Conservation (phyloP, 2,797 vertebrate species). For the Characodon lateralis region DNA sequence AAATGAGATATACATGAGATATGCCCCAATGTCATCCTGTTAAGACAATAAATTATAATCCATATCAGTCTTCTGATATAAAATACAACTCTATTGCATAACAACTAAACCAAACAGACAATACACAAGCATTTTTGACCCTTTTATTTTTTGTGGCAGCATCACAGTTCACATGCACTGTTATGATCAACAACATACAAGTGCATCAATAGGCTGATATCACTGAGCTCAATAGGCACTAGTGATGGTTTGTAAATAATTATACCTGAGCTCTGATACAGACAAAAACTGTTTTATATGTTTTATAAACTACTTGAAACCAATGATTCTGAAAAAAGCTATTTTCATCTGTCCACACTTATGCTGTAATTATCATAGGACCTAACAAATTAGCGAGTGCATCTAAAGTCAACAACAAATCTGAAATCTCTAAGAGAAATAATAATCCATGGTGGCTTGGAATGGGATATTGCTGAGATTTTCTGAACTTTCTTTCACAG, state of each 20-base stretch:
- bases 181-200: conserved; percentile 48
- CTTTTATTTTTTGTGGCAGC: conserved; percentile 56
- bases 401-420: conserved; percentile 14
- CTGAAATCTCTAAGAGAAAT: background rate
- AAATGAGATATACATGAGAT: background rate
- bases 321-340: conserved; percentile 50
- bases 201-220: conserved; percentile 44
- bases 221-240: conserved; percentile 55
- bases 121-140: conserved; percentile 64
- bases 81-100: conserved; percentile 51
- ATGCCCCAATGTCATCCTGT: background rate
- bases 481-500: background rate
- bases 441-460: conserved; percentile 1
- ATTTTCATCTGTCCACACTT: conserved; percentile 54
- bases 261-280: conserved; percentile 45
- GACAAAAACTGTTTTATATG: conserved; percentile 15
- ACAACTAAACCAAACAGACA: conserved; percentile 44
- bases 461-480: background rate
- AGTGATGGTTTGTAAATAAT: conserved; percentile 34
- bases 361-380: conserved; percentile 42
- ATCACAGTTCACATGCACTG: conserved; percentile 35
- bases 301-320: conserved; percentile 70
- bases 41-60: background rate
- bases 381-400: conserved; percentile 30
- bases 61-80: conserved; percentile 12